Evolutionary conservation across 2,113 vertebrate species (phyloP).

Genomic region (Syngnathus floridae): DNA sequence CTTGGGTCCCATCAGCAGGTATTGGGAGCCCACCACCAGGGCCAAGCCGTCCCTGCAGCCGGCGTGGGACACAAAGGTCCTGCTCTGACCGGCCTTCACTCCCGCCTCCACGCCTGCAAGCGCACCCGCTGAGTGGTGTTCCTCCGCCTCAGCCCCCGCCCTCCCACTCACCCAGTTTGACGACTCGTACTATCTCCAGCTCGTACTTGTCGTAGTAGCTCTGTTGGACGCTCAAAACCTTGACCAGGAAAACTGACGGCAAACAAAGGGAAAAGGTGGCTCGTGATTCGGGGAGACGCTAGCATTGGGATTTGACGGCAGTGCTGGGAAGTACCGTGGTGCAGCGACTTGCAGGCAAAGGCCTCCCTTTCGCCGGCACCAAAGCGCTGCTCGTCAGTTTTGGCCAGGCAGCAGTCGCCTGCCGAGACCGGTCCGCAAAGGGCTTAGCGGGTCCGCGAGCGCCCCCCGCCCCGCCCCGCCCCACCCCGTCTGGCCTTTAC

Average conservation of each 20-base stretch:
- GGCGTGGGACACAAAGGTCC: conserved; percentile 66
- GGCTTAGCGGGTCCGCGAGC: not conserved
- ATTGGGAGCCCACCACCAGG: conserved; percentile 54
- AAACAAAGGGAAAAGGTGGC: conserved; percentile 31
- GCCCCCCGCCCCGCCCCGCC: no score
- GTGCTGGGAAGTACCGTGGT: conserved; percentile 53
- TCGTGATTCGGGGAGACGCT: no score
- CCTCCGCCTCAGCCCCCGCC: not conserved
- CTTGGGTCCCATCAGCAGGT: conserved; percentile 65
- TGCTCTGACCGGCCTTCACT: conserved; percentile 40
- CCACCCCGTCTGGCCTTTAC: no score
- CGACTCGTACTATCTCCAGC: conserved; percentile 60
- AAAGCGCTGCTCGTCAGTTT: conserved; percentile 30
- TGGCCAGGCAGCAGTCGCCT: conserved; percentile 68
- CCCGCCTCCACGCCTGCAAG: conserved; percentile 57
- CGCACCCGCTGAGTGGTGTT: no score
- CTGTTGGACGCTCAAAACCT: conserved; percentile 47
- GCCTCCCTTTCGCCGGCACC: conserved; percentile 28
- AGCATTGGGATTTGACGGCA: not conserved
- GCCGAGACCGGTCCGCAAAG: conserved; percentile 16
- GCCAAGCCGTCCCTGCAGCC: conserved; percentile 59
- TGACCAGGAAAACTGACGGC: conserved; percentile 58
- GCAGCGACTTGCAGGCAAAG: conserved; percentile 51
- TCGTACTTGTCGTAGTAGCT: conserved; percentile 71
- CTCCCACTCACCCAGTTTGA: conserved; percentile 66